Evolutionary conservation across 1,140 invertebrate species (phyloP), one percentile per base, ranked within the genome.

Genomic region (Drosophila parabipectinata): DNA sequence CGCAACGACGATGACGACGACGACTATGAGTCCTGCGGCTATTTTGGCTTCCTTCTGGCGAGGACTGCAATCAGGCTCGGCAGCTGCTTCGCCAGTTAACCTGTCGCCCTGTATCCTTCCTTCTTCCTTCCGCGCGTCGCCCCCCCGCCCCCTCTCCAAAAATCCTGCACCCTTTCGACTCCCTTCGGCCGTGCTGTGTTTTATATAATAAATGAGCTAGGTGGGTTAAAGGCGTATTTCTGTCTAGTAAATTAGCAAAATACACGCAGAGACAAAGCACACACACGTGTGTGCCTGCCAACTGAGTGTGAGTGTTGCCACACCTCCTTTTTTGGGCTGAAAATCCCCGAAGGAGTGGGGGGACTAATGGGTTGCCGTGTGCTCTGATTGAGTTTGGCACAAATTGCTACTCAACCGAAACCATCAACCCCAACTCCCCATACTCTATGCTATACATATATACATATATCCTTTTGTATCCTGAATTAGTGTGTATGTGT

Each of bases 201-300:
- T 91, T 91, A 79, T 88, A 91, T 91, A 91, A 91, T 91, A 88
- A 90, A 91, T 91, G 90, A 91, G 90, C 90, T 88, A 59, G 75
- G 90, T 82, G 90, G 90, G 90, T 91, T 91, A 91, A 91, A 91
- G 90, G 90, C 90, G 90, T 91, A 91, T 79, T 90, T 80, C 79
- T 91, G 90, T 91, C 90, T 91, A 91, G 90, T 91, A 91, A 91
- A 91, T 91, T 91, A 91, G 90, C 90, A 90, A 80, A 84, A 87
- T 88, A 91, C 85, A 91, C 84, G 79, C 89, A 89, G 68, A 67
- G 72, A 72, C 62, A 58, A 64, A 48, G 72, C 64, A 66, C 72
- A 60, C 62, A 72, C 61, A 76, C 32, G 51, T 50, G 62, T 51
- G 50, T 61, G 45, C 64, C 15, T 15, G 15, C 15, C 47, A 10